phyloP scores from a whole-genome alignment of 1,140 invertebrate species.

The Drosophila santomea region DNA sequence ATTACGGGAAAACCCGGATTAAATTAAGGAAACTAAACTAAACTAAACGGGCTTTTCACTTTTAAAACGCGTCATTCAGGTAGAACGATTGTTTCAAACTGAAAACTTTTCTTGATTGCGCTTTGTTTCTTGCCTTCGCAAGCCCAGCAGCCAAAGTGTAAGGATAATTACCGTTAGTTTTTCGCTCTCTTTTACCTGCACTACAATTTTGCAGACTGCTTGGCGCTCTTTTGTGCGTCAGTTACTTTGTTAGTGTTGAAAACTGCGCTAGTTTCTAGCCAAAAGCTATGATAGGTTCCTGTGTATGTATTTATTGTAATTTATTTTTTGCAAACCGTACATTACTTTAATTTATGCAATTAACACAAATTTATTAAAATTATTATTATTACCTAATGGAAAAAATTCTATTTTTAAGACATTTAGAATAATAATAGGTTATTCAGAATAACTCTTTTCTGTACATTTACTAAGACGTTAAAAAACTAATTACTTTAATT shows the following conservation, averaged over 20 bases:
- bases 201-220: neutral
- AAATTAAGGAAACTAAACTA: neutral
- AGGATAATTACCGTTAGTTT: constrained; percentile 7
- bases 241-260: neutral
- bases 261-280: neutral
- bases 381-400: no score
- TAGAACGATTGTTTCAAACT: neutral
- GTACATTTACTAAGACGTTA: no score
- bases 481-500: no score
- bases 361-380: no score
- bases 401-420: no score
- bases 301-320: no score
- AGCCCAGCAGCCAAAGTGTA: no score
- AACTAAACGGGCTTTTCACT: neutral
- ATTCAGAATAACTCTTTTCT: no score
- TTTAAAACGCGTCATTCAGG: neutral
- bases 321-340: no score
- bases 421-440: no score
- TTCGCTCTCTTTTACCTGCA: neutral
- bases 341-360: no score
- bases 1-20: no score
- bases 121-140: neutral
- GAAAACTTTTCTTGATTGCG: neutral
- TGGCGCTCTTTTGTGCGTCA: neutral
- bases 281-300: neutral